Percentiles rank a stretch among this genome's conserved stretches.
phyloP scores from a whole-genome alignment of 2,888 invertebrate species.

The Eupithecia dodoneata region DNA sequence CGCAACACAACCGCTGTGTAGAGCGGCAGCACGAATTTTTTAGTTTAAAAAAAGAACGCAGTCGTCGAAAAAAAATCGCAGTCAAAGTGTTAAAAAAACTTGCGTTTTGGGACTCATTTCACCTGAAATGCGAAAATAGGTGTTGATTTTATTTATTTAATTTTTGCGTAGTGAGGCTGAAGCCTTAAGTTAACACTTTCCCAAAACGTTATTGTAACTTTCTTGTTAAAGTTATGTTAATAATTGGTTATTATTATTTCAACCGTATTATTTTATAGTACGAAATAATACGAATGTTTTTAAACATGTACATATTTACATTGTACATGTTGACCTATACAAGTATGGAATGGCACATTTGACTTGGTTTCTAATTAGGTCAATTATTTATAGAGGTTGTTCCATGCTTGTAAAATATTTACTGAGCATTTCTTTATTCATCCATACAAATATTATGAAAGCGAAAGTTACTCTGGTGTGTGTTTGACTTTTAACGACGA shows the following conservation, averaged over 20 bases:
- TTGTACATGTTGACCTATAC: background rate
- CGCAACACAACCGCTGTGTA: too few relatives aligned
- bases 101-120: too few relatives aligned
- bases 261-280: background rate
- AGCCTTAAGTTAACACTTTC: background rate
- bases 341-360: background rate
- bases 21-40: too few relatives aligned
- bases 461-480: background rate
- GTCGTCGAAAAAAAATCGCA: too few relatives aligned
- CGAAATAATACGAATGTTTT: background rate
- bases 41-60: too few relatives aligned
- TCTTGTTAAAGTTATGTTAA: background rate
- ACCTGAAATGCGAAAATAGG: background rate
- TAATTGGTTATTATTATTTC: background rate
- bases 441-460: background rate
- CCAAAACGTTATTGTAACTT: background rate
- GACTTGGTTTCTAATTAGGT: background rate
- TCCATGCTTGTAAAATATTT: background rate
- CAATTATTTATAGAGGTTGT: background rate
- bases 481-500: background rate
- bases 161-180: background rate
- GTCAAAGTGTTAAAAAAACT: too few relatives aligned
- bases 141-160: background rate
- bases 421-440: background rate
- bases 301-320: too few relatives aligned